phyloP scores from a whole-genome alignment of 2,797 vertebrate genomes.

The Podarcis siculus region DNA sequence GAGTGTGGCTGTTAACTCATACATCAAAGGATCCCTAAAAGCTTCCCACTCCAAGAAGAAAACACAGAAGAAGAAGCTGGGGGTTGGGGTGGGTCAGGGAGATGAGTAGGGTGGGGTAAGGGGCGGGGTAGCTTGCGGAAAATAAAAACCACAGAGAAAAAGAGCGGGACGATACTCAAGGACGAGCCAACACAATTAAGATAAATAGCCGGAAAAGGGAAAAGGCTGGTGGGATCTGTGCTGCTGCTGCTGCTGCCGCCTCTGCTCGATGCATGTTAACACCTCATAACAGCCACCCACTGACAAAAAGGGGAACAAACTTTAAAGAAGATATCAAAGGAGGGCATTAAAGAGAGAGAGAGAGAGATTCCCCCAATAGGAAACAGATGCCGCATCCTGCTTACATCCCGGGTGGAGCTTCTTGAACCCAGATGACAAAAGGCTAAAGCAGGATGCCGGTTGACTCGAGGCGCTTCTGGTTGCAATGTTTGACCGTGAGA shows the following conservation, averaged over 20 bases:
- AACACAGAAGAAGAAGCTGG: not conserved
- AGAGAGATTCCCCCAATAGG: slow-evolving; percentile 2
- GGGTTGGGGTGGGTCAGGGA: not conserved
- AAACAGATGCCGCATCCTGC: slow-evolving; percentile 28
- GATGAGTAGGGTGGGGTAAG: not conserved
- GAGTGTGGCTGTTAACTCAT: not conserved
- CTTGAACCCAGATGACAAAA: slow-evolving; percentile 22
- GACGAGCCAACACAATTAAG: slow-evolving; percentile 27
- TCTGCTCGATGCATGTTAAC: slow-evolving; percentile 31
- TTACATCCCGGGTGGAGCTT: not conserved
- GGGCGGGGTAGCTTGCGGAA: not conserved
- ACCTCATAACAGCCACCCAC: slow-evolving; percentile 49
- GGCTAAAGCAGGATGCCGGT: not conserved
- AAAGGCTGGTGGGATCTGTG: not conserved
- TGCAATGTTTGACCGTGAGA: not conserved
- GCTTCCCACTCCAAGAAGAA: not conserved
- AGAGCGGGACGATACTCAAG: not conserved
- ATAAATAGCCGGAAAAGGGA: slow-evolving; percentile 12
- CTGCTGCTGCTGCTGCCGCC: not conserved
- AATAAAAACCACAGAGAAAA: slow-evolving; percentile 13
- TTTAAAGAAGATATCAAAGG: slow-evolving; percentile 51
- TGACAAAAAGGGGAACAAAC: slow-evolving; percentile 25
- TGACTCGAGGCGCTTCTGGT: not conserved
- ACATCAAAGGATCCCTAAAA: slow-evolving; percentile 1
- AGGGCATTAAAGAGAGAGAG: not conserved